phyloP scores from a whole-genome alignment of 2,797 vertebrate species.

The Scolopax bukidnonensis region DNA sequence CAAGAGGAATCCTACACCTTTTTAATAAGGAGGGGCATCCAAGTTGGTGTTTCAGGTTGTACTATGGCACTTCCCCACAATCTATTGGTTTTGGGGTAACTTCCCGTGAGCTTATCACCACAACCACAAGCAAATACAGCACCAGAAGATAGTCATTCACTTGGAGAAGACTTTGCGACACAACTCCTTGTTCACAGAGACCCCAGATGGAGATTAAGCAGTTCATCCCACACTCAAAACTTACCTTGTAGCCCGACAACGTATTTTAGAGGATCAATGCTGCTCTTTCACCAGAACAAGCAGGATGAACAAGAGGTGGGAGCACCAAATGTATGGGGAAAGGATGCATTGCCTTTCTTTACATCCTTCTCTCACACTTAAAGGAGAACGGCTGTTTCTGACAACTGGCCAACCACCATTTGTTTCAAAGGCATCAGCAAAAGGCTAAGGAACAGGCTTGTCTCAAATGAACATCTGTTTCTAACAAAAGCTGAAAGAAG shows the following conservation, averaged over 20 bases:
- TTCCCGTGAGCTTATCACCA: not conserved
- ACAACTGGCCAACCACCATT: not conserved
- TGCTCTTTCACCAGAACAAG: not conserved
- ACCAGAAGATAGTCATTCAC: not conserved
- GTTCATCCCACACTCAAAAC: not conserved
- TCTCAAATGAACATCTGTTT: not conserved
- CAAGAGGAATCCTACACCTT: not conserved
- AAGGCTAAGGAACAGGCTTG: not conserved
- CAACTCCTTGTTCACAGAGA: not conserved
- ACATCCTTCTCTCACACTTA: not conserved
- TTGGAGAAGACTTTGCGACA: not conserved
- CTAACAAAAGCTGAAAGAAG: not conserved
- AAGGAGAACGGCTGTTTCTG: not conserved
- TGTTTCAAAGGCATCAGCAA: not conserved
- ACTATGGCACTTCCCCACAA: not conserved
- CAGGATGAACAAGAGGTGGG: not conserved
- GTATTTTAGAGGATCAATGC: not conserved
- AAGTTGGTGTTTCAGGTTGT: not conserved
- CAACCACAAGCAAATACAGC: not conserved
- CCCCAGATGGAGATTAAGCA: not conserved
- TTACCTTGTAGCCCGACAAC: not conserved
- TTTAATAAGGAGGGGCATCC: fast-evolving
- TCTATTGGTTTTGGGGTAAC: not conserved
- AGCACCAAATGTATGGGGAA: not conserved
- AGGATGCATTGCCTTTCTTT: not conserved